phyloP scores from a whole-genome alignment of 2,113 vertebrate species.

The Sprattus sprattus region DNA sequence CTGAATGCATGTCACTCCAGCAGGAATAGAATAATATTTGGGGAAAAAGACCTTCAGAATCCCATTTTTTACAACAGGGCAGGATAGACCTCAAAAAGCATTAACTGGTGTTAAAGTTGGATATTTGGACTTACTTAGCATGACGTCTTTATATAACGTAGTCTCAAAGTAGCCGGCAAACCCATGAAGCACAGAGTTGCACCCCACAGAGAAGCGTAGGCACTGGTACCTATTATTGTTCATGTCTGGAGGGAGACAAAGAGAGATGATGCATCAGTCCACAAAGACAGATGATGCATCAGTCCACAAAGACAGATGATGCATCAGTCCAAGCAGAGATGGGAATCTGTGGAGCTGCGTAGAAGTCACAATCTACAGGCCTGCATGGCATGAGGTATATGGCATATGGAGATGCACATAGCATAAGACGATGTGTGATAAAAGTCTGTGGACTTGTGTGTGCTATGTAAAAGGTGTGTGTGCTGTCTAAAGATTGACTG shows the following conservation, averaged over 20 bases:
- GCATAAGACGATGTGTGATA: too few relatives aligned
- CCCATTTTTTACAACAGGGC: too few relatives aligned
- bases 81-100: neutral
- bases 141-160: constrained; percentile 85
- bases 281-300: neutral
- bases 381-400: neutral
- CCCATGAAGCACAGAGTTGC: constrained; percentile 89
- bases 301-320: constrained; percentile 3
- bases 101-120: neutral
- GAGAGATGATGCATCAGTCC: neutral
- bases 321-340: neutral
- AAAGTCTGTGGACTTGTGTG: too few relatives aligned
- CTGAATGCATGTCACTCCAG: neutral
- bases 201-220: constrained; percentile 77
- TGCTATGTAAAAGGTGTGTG: too few relatives aligned
- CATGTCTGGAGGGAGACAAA: constrained; percentile 66
- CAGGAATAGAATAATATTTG: neutral
- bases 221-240: constrained; percentile 88
- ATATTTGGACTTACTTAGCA: constrained; percentile 77
- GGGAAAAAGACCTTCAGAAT: neutral
- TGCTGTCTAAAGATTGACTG: too few relatives aligned
- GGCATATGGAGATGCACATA: neutral
- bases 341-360: too few relatives aligned
- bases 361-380: too few relatives aligned
- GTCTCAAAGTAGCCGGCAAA: constrained; percentile 93